Evolutionary conservation across 2,797 vertebrate genomes (phyloP).

Genomic region (Macrochelys suwanniensis): DNA sequence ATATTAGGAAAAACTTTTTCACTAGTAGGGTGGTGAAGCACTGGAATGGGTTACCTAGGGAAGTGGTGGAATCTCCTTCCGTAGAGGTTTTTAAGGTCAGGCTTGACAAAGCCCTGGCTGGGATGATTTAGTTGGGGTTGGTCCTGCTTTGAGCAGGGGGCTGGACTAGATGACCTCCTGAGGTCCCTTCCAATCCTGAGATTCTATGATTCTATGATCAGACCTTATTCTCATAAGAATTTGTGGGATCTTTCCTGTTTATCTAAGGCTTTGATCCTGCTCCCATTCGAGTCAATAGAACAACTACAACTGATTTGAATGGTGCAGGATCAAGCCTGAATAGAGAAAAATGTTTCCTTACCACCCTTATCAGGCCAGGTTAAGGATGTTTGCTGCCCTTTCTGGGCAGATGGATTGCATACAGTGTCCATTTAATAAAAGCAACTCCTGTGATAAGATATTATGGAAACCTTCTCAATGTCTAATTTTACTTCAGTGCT

Average conservation of each 20-base stretch:
- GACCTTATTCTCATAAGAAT: conserved; percentile 12
- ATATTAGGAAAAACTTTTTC: too few species aligned
- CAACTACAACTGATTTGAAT: background rate
- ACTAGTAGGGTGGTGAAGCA: too few species aligned
- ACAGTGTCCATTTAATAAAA: background rate
- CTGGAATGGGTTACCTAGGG: too few species aligned
- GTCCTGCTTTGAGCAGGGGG: too few species aligned
- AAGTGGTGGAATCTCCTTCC: too few species aligned
- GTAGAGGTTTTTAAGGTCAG: too few species aligned
- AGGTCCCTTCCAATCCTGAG: too few species aligned
- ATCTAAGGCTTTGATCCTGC: background rate
- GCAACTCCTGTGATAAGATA: background rate
- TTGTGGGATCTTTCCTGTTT: background rate
- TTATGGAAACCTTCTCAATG: background rate
- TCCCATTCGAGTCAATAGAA: background rate
- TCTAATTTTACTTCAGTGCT: background rate
- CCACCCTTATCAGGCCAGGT: accelerated
- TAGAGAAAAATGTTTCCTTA: background rate
- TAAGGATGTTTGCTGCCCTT: background rate
- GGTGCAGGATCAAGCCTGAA: background rate
- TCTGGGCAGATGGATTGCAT: background rate
- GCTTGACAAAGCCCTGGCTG: too few species aligned
- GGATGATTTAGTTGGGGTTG: too few species aligned
- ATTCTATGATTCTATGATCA: too few species aligned
- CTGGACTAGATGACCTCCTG: too few species aligned